phyloP scores from a whole-genome alignment of 2,888 invertebrate species.

The Polymixis flavicincta region DNA sequence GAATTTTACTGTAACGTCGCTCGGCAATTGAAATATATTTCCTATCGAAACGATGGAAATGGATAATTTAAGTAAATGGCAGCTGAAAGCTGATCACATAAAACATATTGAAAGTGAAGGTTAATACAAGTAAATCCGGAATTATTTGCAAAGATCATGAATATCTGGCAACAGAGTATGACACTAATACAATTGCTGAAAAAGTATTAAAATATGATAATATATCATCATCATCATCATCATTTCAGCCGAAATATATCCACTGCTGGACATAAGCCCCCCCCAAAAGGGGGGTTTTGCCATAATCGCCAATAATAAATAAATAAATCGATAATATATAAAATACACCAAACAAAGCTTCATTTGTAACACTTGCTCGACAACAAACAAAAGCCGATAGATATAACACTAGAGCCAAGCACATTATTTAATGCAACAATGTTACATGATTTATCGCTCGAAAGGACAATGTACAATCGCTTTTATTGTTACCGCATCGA shows the following conservation, averaged over 20 bases:
- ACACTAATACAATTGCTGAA: constrained; percentile 5
- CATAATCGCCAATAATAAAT: too few species aligned
- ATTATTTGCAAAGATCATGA: background rate
- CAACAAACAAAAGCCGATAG: constrained; percentile 61
- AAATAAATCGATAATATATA: constrained; percentile 21
- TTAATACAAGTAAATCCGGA: background rate
- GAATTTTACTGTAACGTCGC: constrained; percentile 62
- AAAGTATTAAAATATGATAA: constrained; percentile 34
- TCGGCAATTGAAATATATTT: constrained; percentile 62
- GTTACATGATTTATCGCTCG: constrained; percentile 73
- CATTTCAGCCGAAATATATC: too few species aligned
- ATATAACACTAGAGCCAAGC: constrained; percentile 47
- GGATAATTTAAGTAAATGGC: constrained; percentile 27
- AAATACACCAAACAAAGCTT: constrained; percentile 50
- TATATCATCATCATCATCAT: too few species aligned
- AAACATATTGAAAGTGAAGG: constrained; percentile 1
- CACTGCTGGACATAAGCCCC: too few species aligned
- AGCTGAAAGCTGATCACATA: constrained; percentile 20
- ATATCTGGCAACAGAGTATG: background rate
- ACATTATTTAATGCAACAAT: constrained; percentile 66
- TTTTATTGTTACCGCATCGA: constrained; percentile 78
- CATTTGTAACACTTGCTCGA: constrained; percentile 58
- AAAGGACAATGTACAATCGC: constrained; percentile 80
- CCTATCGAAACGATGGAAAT: constrained; percentile 29
- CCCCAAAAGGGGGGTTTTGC: too few species aligned